phyloP scores from a whole-genome alignment of 1,140 invertebrate species.

The Semibalanus balanoides region DNA sequence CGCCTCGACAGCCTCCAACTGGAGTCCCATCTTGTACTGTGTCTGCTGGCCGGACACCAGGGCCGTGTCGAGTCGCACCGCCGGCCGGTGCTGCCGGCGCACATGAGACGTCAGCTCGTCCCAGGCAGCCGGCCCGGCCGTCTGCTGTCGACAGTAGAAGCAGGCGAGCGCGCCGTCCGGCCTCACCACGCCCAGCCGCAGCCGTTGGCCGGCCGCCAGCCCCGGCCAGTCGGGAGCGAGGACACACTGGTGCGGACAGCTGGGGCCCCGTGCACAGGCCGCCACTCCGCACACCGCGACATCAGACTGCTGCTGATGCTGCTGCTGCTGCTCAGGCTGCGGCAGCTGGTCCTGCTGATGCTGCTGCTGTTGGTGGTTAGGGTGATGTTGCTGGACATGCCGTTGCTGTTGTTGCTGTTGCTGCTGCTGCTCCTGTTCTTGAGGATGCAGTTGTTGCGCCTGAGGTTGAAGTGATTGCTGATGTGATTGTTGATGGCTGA shows the following conservation, averaged over 20 bases:
- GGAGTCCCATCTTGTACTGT: neutral
- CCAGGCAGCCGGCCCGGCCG: neutral
- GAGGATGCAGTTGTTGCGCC: constrained; percentile 22
- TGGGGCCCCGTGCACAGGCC: neutral
- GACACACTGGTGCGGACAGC: neutral
- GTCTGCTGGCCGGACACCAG: neutral
- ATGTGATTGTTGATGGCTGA: constrained; percentile 8
- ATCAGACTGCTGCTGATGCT: constrained; percentile 24
- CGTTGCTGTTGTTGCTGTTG: constrained; percentile 26
- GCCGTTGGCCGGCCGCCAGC: neutral
- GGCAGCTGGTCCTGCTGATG: constrained; percentile 17
- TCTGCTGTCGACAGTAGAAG: neutral
- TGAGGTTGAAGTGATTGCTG: constrained; percentile 5
- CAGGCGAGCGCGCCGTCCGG: constrained; percentile 1
- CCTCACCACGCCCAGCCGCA: neutral
- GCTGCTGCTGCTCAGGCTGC: constrained; percentile 14
- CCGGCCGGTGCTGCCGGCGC: neutral
- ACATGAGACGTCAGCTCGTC: neutral
- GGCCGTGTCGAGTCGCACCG: neutral
- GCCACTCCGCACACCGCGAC: no score
- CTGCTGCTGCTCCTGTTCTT: constrained; percentile 25
- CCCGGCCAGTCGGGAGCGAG: neutral
- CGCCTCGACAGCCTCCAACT: neutral
- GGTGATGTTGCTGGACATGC: constrained; percentile 12
- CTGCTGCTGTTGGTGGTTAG: no score